These are phyloP conservation scores for Chymomyza caudatula DNA, from an alignment of 2,888 invertebrate species.

Conservation along the genomic window DNA sequence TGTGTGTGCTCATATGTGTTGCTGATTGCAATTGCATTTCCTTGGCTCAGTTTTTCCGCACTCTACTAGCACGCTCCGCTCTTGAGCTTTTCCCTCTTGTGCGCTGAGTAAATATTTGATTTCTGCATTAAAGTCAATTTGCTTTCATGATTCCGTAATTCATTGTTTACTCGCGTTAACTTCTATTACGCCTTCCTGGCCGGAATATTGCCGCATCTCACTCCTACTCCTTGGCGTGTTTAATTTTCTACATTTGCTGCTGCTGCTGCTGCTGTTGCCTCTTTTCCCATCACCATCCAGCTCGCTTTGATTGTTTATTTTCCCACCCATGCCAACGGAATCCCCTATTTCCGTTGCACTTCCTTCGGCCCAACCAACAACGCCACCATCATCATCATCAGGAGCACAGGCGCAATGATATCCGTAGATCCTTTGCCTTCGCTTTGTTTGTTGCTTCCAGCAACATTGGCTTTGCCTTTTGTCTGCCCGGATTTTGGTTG, in stretches of 20 bases:
- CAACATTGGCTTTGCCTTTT: slow-evolving; percentile 36
- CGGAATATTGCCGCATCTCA: slow-evolving; percentile 6
- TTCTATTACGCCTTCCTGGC: slow-evolving; percentile 64
- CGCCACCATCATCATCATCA: slow-evolving; percentile 7
- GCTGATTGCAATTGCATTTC: slow-evolving; percentile 62
- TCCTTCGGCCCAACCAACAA: slow-evolving; percentile 33
- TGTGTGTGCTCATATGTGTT: slow-evolving; percentile 16
- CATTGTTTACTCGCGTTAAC: slow-evolving; percentile 76
- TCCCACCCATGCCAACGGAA: slow-evolving; percentile 17
- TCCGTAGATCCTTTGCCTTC: slow-evolving; percentile 40
- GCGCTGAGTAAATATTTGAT: slow-evolving; percentile 78
- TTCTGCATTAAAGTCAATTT: slow-evolving; percentile 79
- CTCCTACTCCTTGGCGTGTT: slow-evolving; percentile 40
- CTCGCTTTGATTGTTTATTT: slow-evolving; percentile 63
- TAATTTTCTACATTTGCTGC: slow-evolving; percentile 65
- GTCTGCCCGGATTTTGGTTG: slow-evolving; percentile 32
- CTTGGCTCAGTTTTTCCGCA: not conserved
- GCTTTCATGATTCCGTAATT: slow-evolving; percentile 79
- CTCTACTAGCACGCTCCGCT: not conserved
- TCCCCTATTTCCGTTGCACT: slow-evolving; percentile 68
- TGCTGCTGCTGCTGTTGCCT: too few relatives aligned
- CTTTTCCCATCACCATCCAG: not conserved
- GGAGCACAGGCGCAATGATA: slow-evolving; percentile 49
- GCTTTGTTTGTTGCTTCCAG: slow-evolving; percentile 66
- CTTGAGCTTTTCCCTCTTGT: slow-evolving; percentile 32